Percentiles rank a stretch among this genome's conserved stretches.
These are phyloP conservation scores for Neodiprion lecontei DNA, from an alignment of 1,140 invertebrate species.

Conservation along the genomic window DNA sequence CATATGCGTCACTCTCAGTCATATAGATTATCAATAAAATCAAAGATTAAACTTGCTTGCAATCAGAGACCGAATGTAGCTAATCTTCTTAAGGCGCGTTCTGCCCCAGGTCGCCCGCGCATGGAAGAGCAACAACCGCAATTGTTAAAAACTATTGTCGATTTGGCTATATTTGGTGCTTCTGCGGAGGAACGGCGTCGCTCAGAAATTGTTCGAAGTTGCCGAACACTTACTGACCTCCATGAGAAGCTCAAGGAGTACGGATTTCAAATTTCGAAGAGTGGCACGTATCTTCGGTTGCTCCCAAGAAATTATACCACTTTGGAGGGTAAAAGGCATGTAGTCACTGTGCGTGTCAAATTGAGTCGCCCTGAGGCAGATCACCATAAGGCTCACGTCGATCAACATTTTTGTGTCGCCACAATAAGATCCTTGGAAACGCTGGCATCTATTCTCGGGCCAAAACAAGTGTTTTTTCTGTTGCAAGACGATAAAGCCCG, in stretches of 20 bases:
- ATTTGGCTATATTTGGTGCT: conserved; percentile 33
- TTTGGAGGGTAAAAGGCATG: conserved; percentile 24
- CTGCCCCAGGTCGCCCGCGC: conserved; percentile 23
- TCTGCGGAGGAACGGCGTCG: conserved; percentile 31
- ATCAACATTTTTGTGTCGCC: conserved; percentile 20
- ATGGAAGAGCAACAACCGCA: conserved; percentile 29
- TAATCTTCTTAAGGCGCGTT: neutral
- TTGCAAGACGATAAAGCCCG: conserved; percentile 49
- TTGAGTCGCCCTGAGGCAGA: conserved; percentile 15
- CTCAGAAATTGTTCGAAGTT: conserved; percentile 28
- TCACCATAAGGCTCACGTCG: conserved; percentile 16
- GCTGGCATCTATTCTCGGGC: conserved; percentile 24
- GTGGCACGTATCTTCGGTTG: conserved; percentile 25
- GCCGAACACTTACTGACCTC: conserved; percentile 31
- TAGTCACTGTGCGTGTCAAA: conserved; percentile 25
- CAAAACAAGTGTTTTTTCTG: conserved; percentile 24
- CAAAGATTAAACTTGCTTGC: neutral
- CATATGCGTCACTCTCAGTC: no score
- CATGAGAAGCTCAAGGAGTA: conserved; percentile 20
- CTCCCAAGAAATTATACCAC: conserved; percentile 21
- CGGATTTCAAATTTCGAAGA: neutral
- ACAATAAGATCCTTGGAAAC: conserved; percentile 24
- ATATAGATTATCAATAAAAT: no score
- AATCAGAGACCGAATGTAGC: neutral
- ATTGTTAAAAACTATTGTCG: conserved; percentile 26